Percentiles rank a stretch among this genome's conserved stretches.
Evolutionary conservation across 2,888 invertebrate genomes (phyloP).

Genomic region (Galeruca laticollis): DNA sequence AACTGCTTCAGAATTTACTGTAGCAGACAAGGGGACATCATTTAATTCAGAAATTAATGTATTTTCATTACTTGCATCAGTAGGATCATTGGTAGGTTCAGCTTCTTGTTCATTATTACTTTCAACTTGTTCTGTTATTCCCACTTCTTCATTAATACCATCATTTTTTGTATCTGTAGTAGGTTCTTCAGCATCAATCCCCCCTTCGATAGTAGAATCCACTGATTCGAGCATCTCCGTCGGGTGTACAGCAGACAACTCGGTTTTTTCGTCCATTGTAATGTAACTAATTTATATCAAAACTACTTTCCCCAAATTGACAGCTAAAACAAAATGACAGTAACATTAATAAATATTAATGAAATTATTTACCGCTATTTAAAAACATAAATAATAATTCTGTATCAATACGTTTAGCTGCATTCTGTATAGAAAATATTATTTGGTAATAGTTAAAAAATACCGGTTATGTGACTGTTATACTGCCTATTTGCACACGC

Average conservation of each 20-base stretch:
- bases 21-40: conserved; percentile 13
- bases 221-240: conserved; percentile 31
- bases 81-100: conserved; percentile 12
- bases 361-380: background rate
- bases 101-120: background rate
- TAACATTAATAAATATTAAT: background rate
- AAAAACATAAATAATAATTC: background rate
- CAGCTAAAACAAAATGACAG: conserved; percentile 27
- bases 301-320: conserved; percentile 32
- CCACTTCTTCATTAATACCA: conserved; percentile 3
- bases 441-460: too few relatives aligned
- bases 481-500: background rate
- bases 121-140: conserved; percentile 12
- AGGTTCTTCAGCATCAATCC: conserved; percentile 9
- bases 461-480: too few relatives aligned
- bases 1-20: conserved; percentile 24
- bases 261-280: conserved; percentile 45
- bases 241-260: conserved; percentile 25
- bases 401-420: too few relatives aligned
- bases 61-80: conserved; percentile 8
- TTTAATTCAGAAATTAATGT: conserved; percentile 28
- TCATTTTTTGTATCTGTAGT: conserved; percentile 5
- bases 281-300: conserved; percentile 15
- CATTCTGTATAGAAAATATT: too few relatives aligned
- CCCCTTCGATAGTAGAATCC: conserved; percentile 6